Conservation (phyloP, 1,140 invertebrate genomes). For the Sitobion miscanthi region DNA sequence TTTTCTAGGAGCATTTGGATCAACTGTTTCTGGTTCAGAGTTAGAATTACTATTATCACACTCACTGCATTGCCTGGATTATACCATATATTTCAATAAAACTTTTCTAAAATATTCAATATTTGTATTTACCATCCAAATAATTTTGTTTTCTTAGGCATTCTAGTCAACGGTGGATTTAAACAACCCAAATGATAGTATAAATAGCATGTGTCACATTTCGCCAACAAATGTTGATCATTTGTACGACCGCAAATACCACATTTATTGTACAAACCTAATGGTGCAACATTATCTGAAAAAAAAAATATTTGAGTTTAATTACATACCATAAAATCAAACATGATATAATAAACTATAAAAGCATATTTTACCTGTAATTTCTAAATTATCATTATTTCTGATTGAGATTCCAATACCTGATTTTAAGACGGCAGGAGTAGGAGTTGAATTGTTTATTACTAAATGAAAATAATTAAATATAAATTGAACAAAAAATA, state of each 20-base stretch:
- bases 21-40: conserved; percentile 75
- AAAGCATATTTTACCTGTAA: conserved; percentile 14
- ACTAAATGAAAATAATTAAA: background rate
- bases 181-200: conserved; percentile 94
- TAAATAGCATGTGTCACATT: conserved; percentile 92
- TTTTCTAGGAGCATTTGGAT: conserved; percentile 78
- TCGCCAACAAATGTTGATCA: conserved; percentile 87
- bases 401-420: conserved; percentile 77
- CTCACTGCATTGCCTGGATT: conserved; percentile 82
- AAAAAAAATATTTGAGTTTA: conserved; percentile 6
- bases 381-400: conserved; percentile 2
- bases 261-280: conserved; percentile 70
- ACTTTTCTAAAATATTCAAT: conserved; percentile 11
- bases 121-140: conserved; percentile 78
- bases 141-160: conserved; percentile 93
- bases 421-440: conserved; percentile 81
- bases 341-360: background rate
- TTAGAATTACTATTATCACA: conserved; percentile 83
- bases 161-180: conserved; percentile 86
- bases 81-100: conserved; percentile 45
- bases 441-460: conserved; percentile 68
- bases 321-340: background rate
- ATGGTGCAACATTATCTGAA: conserved; percentile 45
- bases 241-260: conserved; percentile 81
- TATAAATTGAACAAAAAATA: background rate